A percentile compares a stretch with the other conserved stretches of the same genome.
These are phyloP conservation scores for Oriolus oriolus DNA, from an alignment of 2,113 vertebrate species.

Conservation along the genomic window DNA sequence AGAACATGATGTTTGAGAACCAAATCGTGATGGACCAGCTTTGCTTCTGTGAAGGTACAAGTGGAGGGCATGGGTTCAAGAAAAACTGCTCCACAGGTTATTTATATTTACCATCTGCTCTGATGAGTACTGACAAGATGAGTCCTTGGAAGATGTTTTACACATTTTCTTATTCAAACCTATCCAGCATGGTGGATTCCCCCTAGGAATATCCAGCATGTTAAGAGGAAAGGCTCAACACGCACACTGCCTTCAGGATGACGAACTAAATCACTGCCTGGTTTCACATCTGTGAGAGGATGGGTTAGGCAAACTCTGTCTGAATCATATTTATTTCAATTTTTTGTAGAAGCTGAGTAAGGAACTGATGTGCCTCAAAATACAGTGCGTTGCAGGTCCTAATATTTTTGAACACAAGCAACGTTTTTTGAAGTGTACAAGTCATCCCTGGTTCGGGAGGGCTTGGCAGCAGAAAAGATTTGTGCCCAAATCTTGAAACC, in stretches of 20 bases:
- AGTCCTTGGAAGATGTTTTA: background rate
- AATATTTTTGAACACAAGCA: background rate
- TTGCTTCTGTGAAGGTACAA: background rate
- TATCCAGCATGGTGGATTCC: background rate
- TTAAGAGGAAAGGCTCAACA: background rate
- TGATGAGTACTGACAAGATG: background rate
- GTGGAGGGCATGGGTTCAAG: background rate
- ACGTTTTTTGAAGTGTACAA: background rate
- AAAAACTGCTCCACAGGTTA: background rate
- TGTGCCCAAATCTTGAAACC: background rate
- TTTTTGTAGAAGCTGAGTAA: background rate
- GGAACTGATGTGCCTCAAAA: background rate
- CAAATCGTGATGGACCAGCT: background rate
- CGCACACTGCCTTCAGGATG: background rate
- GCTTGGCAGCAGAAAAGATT: background rate
- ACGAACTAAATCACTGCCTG: background rate
- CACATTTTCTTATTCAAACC: background rate
- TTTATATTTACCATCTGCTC: background rate
- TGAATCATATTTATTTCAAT: background rate
- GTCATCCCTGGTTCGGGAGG: background rate
- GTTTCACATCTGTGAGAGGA: background rate
- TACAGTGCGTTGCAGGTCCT: background rate
- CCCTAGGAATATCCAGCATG: background rate
- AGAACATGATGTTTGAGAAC: background rate
- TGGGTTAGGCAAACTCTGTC: background rate